A percentile compares a stretch with the other conserved stretches of the same genome.
Conservation (phyloP, 1,140 invertebrate genomes). For the Rhynchophorus ferrugineus region DNA sequence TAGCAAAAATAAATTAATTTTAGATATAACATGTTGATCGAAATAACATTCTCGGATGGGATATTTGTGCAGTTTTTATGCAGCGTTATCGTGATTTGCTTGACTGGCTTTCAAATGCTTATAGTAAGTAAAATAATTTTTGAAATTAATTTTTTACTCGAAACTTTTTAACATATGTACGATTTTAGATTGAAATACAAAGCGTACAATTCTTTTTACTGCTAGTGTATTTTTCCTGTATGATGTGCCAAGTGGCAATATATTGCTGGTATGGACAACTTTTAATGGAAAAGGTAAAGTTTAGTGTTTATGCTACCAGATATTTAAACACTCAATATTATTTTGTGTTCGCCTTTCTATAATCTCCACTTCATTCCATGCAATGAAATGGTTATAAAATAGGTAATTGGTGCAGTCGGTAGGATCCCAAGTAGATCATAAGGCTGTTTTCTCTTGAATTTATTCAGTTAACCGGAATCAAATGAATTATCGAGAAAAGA, state of each 20-base stretch:
- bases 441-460: no score
- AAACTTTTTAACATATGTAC: not conserved
- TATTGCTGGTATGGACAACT: constrained; percentile 31
- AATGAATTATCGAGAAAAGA: no score
- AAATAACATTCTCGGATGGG: constrained; percentile 26
- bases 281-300: constrained; percentile 19
- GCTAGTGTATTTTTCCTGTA: constrained; percentile 24
- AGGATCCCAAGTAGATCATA: no score
- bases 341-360: no score
- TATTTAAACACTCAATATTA: no score
- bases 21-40: no score
- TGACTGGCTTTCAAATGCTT: constrained; percentile 30
- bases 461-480: no score
- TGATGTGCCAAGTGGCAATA: constrained; percentile 26
- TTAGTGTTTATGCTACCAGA: not conserved
- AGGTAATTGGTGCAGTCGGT: no score
- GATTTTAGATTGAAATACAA: constrained; percentile 18
- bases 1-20: no score
- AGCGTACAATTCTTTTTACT: constrained; percentile 20
- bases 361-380: no score
- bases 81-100: constrained; percentile 28
- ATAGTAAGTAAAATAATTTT: constrained; percentile 18
- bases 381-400: no score
- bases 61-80: constrained; percentile 31
- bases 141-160: not conserved